Conservation (phyloP, 2,888 invertebrate genomes). For the Watsonalla cultraria region DNA sequence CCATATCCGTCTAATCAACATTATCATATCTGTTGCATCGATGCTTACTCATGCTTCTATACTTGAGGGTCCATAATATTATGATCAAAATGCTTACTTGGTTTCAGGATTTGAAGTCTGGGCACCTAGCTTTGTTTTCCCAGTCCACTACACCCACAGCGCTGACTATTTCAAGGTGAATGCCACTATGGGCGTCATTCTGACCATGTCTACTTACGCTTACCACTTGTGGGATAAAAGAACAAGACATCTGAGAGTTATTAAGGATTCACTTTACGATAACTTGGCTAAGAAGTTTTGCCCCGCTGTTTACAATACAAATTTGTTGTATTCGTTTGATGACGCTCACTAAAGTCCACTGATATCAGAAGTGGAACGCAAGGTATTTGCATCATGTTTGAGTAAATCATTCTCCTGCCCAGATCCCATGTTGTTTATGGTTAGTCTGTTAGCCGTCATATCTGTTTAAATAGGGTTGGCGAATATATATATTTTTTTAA, state of each 20-base stretch:
- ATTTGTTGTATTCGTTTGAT: too few species aligned
- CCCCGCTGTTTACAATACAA: not conserved
- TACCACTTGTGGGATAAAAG: not conserved
- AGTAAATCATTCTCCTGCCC: too few species aligned
- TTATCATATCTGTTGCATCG: too few species aligned
- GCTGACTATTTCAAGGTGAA: not conserved
- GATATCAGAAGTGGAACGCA: too few species aligned
- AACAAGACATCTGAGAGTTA: not conserved
- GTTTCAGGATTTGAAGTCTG: not conserved
- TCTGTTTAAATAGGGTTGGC: too few species aligned
- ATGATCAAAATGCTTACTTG: not conserved
- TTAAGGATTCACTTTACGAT: not conserved
- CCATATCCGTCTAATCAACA: too few species aligned
- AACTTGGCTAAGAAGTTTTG: not conserved
- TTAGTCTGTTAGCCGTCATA: too few species aligned
- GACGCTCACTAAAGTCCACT: not conserved
- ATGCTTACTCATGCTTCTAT: too few species aligned
- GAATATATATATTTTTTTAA: too few species aligned
- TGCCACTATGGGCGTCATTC: not conserved
- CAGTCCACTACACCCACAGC: not conserved
- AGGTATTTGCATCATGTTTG: too few species aligned
- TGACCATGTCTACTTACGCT: not conserved
- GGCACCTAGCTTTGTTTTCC: not conserved
- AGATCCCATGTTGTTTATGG: too few species aligned
- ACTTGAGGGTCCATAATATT: too few species aligned